A percentile compares a stretch with the other conserved stretches of the same genome.
Evolutionary conservation across 1,140 invertebrate species (phyloP).

Genomic region (Ptiloglossa arizonensis): DNA sequence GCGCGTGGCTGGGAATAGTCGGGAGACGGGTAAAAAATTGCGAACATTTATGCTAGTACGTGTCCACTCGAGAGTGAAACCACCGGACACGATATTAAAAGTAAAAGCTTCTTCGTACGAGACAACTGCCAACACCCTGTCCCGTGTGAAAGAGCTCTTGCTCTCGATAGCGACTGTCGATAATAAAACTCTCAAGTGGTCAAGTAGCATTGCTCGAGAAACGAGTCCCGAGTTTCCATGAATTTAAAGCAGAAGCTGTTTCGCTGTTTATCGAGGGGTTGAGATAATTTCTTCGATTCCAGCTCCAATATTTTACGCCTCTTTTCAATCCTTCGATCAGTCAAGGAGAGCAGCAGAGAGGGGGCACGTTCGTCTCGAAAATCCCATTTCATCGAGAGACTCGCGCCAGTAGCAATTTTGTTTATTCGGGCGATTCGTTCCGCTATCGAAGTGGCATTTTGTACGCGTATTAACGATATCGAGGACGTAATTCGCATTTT

Average conservation of each 20-base stretch:
- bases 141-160: too few relatives aligned
- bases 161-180: too few relatives aligned
- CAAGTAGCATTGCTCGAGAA: too few relatives aligned
- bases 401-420: neutral
- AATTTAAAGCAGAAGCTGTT: slow-evolving; percentile 9
- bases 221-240: neutral
- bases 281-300: neutral
- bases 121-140: too few relatives aligned
- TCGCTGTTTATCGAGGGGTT: neutral
- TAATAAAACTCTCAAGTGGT: too few relatives aligned
- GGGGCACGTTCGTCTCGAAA: neutral
- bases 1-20: too few relatives aligned
- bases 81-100: too few relatives aligned
- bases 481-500: slow-evolving; percentile 56
- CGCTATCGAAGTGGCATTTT: neutral
- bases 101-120: too few relatives aligned
- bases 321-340: neutral
- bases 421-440: neutral
- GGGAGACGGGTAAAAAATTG: too few relatives aligned
- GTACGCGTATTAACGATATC: neutral
- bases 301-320: slow-evolving; percentile 4
- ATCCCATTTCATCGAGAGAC: neutral
- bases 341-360: neutral
- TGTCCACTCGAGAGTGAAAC: too few relatives aligned
- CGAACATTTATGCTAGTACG: too few relatives aligned